phyloP scores from a whole-genome alignment of 2,113 vertebrate genomes.

The Cephalopholis sonnerati region DNA sequence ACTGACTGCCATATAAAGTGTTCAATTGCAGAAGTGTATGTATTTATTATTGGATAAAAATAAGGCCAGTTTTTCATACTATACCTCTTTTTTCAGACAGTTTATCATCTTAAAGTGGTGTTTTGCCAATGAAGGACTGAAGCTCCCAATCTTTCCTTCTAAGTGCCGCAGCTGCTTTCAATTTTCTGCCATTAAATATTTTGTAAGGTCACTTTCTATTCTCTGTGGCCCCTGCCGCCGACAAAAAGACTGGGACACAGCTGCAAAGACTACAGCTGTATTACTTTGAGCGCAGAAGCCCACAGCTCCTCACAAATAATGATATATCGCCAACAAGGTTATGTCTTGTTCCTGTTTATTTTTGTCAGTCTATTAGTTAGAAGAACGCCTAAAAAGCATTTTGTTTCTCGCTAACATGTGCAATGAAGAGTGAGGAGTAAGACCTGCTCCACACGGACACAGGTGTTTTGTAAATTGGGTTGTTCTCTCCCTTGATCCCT shows the following conservation, averaged over 20 bases:
- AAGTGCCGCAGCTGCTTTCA: conserved; percentile 36
- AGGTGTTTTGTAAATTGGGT: no score
- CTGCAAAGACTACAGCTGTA: conserved; percentile 25
- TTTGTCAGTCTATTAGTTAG: neutral
- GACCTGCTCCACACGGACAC: no score
- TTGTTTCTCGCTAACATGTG: neutral
- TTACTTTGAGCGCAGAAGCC: neutral
- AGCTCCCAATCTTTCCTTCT: neutral
- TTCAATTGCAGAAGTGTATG: neutral
- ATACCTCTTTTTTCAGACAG: neutral
- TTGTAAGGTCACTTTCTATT: conserved; percentile 8
- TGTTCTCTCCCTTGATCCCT: no score
- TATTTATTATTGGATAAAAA: neutral
- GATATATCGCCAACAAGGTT: neutral
- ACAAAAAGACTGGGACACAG: conserved; percentile 23
- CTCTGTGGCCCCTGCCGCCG: conserved; percentile 4
- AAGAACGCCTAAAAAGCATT: neutral
- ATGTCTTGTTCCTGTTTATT: neutral
- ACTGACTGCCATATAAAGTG: neutral
- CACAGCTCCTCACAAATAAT: neutral
- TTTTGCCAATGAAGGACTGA: conserved; percentile 19
- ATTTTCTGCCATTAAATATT: conserved; percentile 33
- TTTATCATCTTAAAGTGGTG: neutral
- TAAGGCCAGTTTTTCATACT: neutral
- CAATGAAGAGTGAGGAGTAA: neutral